These are phyloP conservation scores for Gonocerus acuteangulatus DNA, from an alignment of 2,888 invertebrate species.

Conservation along the genomic window DNA sequence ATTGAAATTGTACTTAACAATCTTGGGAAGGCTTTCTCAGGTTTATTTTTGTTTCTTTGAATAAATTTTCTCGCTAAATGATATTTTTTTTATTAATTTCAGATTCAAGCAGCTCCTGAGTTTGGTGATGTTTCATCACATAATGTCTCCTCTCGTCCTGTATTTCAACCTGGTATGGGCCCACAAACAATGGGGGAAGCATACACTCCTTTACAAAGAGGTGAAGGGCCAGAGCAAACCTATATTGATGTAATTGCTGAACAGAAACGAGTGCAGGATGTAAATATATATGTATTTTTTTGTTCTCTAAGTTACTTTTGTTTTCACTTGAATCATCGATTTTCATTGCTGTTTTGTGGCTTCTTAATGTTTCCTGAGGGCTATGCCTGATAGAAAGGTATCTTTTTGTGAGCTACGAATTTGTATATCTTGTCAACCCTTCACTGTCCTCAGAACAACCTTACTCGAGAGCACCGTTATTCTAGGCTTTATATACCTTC, in stretches of 20 bases:
- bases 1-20: too few species aligned
- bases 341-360: not conserved
- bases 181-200: slow-evolving; percentile 73
- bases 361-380: not conserved
- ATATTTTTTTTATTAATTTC: not conserved
- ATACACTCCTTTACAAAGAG: slow-evolving; percentile 60
- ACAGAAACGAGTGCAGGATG: slow-evolving; percentile 64
- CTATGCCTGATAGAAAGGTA: too few species aligned
- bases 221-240: slow-evolving; percentile 46
- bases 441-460: too few species aligned
- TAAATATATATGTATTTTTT: slow-evolving; percentile 34
- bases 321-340: too few species aligned
- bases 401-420: too few species aligned
- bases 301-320: not conserved
- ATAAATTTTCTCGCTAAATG: not conserved
- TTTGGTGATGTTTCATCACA: too few species aligned
- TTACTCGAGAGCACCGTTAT: too few species aligned
- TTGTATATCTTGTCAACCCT: too few species aligned
- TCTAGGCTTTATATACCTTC: too few species aligned
- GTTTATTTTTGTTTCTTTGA: too few species aligned
- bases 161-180: slow-evolving; percentile 57
- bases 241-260: slow-evolving; percentile 71
- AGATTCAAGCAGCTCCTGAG: not conserved
- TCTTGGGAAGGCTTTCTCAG: too few species aligned
- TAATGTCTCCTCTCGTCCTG: slow-evolving; percentile 42